These are phyloP conservation scores for Eospalax fontanierii DNA, from an alignment of 2,797 vertebrate species.

Conservation along the genomic window DNA sequence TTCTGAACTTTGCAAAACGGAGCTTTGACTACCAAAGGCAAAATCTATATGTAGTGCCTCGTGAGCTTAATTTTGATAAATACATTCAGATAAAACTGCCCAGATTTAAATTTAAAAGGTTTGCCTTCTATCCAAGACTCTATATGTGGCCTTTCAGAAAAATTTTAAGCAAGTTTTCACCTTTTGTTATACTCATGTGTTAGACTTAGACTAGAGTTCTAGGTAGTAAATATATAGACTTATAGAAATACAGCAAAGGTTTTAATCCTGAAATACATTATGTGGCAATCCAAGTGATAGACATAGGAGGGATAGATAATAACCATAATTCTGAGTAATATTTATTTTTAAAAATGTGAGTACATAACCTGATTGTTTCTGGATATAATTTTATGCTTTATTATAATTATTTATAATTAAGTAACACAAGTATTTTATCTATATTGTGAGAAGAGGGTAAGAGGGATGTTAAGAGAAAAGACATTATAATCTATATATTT, in stretches of 20 bases:
- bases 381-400: constrained; percentile 22
- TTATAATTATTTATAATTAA: too few species aligned
- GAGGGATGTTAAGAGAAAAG: background rate
- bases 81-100: constrained; percentile 23
- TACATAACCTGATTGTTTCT: background rate
- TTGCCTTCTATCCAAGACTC: background rate
- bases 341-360: background rate
- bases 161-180: background rate
- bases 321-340: background rate
- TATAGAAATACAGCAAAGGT: background rate
- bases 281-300: background rate
- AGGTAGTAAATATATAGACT: background rate
- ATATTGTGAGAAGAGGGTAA: rapidly evolving
- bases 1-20: background rate
- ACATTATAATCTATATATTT: background rate
- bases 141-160: background rate
- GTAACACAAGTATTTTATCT: background rate
- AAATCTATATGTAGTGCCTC: background rate
- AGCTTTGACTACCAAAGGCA: background rate
- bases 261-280: background rate
- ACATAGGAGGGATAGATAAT: background rate
- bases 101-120: background rate
- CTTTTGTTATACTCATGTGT: background rate
- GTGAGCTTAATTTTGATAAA: constrained; percentile 38
- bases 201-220: background rate